Evolutionary conservation across 1,140 invertebrate species (phyloP).

Genomic region (Diorhabda carinulata): DNA sequence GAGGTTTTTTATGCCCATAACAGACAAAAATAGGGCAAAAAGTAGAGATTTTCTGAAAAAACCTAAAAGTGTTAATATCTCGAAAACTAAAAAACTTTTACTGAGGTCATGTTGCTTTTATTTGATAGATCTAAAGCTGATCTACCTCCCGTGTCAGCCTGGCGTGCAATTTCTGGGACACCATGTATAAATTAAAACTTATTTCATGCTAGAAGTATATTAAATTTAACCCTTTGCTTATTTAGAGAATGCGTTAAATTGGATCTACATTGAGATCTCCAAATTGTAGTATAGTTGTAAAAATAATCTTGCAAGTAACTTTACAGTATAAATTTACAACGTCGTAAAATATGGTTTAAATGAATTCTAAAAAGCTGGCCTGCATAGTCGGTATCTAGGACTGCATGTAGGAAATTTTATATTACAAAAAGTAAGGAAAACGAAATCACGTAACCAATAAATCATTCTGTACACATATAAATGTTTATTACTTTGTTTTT

Average conservation of each 20-base stretch:
- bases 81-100: no score
- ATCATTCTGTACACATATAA: neutral
- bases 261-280: neutral
- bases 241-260: neutral
- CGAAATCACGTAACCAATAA: neutral
- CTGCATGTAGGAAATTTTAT: neutral
- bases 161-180: no score
- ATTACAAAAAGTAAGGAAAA: neutral
- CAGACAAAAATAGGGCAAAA: no score
- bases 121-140: no score
- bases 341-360: neutral
- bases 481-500: neutral
- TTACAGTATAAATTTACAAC: conserved; percentile 3
- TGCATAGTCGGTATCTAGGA: neutral
- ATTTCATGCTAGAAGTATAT: no score
- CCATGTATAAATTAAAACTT: no score
- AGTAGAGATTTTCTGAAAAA: no score
- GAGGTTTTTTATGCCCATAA: no score
- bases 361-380: neutral
- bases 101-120: no score
- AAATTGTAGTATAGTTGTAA: neutral
- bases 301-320: neutral
- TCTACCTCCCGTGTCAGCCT: no score
- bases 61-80: no score
- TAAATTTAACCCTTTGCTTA: no score